phyloP scores from a whole-genome alignment of 2,113 vertebrate genomes.

The Xenopus laevis region DNA sequence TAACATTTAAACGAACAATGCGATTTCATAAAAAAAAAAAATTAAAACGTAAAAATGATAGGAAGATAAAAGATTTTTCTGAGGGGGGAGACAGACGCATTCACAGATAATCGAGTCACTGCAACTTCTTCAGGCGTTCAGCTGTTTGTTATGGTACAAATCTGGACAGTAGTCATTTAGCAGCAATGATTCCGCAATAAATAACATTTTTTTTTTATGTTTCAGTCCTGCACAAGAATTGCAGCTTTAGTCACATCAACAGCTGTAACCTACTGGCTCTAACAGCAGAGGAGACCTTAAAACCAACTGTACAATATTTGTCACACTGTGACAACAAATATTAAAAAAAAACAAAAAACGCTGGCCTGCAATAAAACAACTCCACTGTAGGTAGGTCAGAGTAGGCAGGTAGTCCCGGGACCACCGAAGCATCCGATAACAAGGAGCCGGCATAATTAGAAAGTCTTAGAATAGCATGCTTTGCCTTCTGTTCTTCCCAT shows the following conservation, averaged over 20 bases:
- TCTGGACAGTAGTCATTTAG: constrained; percentile 98
- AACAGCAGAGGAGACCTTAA: constrained; percentile 78
- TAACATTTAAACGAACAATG: constrained; percentile 72
- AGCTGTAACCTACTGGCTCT: constrained; percentile 81
- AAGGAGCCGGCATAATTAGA: constrained; percentile 53
- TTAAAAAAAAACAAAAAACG: constrained; percentile 59
- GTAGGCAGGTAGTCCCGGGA: constrained; percentile 70
- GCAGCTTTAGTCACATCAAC: constrained; percentile 78
- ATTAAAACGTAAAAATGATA: constrained; percentile 60
- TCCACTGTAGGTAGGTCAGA: constrained; percentile 75
- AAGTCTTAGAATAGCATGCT: constrained; percentile 93
- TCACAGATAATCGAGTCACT: constrained; percentile 84
- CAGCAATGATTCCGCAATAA: constrained; percentile 95
- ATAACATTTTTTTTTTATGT: constrained; percentile 83
- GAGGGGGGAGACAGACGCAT: constrained; percentile 57
- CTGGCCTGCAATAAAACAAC: constrained; percentile 78
- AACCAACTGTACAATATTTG: constrained; percentile 79
- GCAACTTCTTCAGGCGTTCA: constrained; percentile 75
- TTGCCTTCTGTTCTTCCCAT: constrained; percentile 96
- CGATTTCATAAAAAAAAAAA: constrained; percentile 61
- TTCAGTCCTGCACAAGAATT: constrained; percentile 79
- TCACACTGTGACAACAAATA: constrained; percentile 83
- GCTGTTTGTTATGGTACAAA: constrained; percentile 82
- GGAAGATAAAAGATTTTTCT: background rate
- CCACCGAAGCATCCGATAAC: constrained; percentile 66